Evolutionary conservation across 2,113 vertebrate species (phyloP).

Genomic region (Vulpes ferrilata): DNA sequence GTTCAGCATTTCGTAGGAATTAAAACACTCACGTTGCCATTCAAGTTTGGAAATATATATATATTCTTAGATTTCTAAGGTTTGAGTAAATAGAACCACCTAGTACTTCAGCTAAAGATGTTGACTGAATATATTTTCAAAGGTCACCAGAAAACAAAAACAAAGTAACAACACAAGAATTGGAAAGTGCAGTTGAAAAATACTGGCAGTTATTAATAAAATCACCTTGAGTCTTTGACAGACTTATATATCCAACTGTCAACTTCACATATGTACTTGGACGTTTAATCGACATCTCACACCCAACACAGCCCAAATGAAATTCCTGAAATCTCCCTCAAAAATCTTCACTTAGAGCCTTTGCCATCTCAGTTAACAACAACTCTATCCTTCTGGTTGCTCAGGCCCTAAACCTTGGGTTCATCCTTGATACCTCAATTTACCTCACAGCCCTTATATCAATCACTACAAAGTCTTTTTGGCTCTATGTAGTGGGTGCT

Average conservation of each 20-base stretch:
- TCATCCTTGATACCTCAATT: slow-evolving; percentile 56
- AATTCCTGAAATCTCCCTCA: slow-evolving; percentile 54
- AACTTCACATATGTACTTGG: slow-evolving; percentile 64
- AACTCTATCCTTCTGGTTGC: not conserved
- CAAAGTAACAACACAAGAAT: slow-evolving; percentile 60
- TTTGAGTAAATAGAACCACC: slow-evolving; percentile 58
- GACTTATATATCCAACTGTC: slow-evolving; percentile 67
- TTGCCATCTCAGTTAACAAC: slow-evolving; percentile 42
- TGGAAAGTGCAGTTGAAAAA: slow-evolving; percentile 60
- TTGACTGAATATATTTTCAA: slow-evolving; percentile 69
- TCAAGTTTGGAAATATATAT: not conserved
- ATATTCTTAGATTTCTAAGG: slow-evolving; percentile 38
- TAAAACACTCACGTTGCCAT: not conserved
- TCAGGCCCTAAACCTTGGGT: slow-evolving; percentile 21
- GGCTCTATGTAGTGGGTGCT: not conserved
- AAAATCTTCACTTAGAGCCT: slow-evolving; percentile 27
- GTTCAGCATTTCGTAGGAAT: not conserved
- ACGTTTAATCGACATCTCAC: slow-evolving; percentile 67
- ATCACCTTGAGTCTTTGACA: slow-evolving; percentile 69
- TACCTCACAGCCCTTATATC: not conserved
- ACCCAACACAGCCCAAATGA: not conserved
- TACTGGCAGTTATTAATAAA: slow-evolving; percentile 73
- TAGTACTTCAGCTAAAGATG: not conserved
- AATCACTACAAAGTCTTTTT: slow-evolving; percentile 54
- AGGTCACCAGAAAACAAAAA: slow-evolving; percentile 60